Evolutionary conservation across 35 echinoderm and acorn worm genomes (phyloP), one percentile per base, ranked within the genome.

Genomic region (Holothuria glaberrima): DNA sequence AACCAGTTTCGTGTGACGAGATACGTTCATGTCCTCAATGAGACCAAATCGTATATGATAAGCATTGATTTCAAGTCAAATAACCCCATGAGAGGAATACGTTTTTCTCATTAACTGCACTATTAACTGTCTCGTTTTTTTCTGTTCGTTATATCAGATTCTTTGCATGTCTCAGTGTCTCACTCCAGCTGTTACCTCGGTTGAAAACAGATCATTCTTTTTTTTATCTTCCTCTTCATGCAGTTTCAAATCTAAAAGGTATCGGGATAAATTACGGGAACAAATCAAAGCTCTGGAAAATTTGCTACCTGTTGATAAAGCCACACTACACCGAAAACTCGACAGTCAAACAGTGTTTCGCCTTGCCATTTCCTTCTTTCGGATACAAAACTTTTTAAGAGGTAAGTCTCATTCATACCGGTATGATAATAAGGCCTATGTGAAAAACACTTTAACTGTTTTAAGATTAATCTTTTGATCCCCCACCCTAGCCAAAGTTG

Each of bases 271-370:
- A 77, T 83, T 99, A 59, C 68, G 97, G 12, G 97, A 99, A 73
- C 97, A 99, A 71, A 99, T 99, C 57, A 99, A 99, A 68, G 87
- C 97, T 9, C 66, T 99, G 72, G 97, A 99, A 72, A 95, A 92
- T 62, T 71, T 99, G 9, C 82, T 99, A 36, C 97, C 97, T 19
- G 91, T 99, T 21, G 97, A 99, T 61, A 99, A 94, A 72, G 93
- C 97, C 18, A 93, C 97, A 0, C 70, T 99, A 27, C 97, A 99
- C 69, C 79, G 97, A 5, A 99, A 99, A 91, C 97, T 99, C 0
- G 97, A 99, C 89, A 99, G 97, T 59, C 97, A 99, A 62, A 99
- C 97, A 26, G 97, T 99, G 26, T 99, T 99, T 69, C 71, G 97
- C 52, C 86, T 99, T 2, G 97, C 91, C 67, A 99, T 99, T 17